Conservation (phyloP, 2,888 invertebrate genomes). For the Leptinotarsa rubiginosa region DNA sequence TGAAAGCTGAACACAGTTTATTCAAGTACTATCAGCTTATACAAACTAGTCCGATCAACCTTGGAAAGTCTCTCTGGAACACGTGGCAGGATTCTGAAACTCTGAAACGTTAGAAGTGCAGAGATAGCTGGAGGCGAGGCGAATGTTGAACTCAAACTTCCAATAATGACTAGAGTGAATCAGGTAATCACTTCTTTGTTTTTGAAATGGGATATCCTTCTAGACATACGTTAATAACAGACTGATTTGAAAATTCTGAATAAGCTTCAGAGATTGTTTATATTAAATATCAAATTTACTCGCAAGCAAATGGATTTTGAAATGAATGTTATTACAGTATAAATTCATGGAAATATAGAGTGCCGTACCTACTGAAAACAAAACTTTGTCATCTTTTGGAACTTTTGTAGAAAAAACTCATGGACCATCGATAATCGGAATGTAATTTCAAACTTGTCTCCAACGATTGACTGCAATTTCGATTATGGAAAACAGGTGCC, state of each 20-base stretch:
- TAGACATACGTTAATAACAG: not conserved
- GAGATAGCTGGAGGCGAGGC: not conserved
- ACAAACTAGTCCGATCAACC: not conserved
- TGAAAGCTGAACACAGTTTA: not conserved
- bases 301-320: too few species aligned
- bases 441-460: too few species aligned
- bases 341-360: too few species aligned
- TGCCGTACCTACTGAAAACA: too few species aligned
- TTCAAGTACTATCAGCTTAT: not conserved
- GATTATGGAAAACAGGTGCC: too few species aligned
- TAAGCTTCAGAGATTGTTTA: not conserved
- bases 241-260: not conserved
- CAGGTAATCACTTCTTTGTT: not conserved
- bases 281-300: too few species aligned
- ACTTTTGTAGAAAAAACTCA: too few species aligned
- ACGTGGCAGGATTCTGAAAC: conserved; percentile 7
- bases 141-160: not conserved
- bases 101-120: conserved; percentile 9
- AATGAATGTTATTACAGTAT: too few species aligned
- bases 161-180: not conserved
- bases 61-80: not conserved
- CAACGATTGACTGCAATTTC: too few species aligned
- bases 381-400: too few species aligned
- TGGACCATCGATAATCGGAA: too few species aligned
- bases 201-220: not conserved